phyloP scores from a whole-genome alignment of 2,113 vertebrate genomes.

The Gallinago media region DNA sequence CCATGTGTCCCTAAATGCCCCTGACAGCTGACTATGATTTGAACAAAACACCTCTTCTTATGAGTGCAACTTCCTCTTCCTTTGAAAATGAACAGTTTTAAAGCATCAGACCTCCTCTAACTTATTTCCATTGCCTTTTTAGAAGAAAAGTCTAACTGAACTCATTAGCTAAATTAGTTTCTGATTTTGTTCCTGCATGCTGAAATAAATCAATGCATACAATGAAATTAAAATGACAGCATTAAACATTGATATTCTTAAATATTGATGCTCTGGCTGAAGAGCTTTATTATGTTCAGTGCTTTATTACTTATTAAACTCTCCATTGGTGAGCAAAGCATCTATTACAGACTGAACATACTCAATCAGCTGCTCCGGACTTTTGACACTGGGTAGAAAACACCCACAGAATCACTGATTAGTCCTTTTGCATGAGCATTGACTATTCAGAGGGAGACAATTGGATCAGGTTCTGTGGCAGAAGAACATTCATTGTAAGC shows the following conservation, averaged over 20 bases:
- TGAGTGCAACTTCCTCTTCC: neutral
- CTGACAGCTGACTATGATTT: constrained; percentile 18
- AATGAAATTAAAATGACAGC: constrained; percentile 25
- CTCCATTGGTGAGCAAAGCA: neutral
- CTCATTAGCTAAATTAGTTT: constrained; percentile 28
- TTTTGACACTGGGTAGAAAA: neutral
- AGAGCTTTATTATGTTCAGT: neutral
- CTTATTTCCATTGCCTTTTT: constrained; percentile 6
- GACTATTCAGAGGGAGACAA: neutral
- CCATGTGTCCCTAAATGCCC: constrained; percentile 7
- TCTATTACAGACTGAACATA: neutral
- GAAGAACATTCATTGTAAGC: neutral
- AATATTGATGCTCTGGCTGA: constrained; percentile 27
- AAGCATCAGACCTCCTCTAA: neutral
- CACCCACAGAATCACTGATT: neutral
- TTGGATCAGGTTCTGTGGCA: neutral
- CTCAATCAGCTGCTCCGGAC: neutral
- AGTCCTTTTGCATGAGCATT: neutral
- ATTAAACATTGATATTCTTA: constrained; percentile 21
- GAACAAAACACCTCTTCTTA: constrained; percentile 22
- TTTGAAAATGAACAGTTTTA: neutral
- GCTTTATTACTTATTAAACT: constrained; percentile 8
- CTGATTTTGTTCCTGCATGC: neutral
- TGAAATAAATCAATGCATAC: neutral
- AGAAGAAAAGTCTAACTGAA: constrained; percentile 3